phyloP scores from a whole-genome alignment of 2,888 invertebrate genomes.

The Eristalinus aeneus region DNA sequence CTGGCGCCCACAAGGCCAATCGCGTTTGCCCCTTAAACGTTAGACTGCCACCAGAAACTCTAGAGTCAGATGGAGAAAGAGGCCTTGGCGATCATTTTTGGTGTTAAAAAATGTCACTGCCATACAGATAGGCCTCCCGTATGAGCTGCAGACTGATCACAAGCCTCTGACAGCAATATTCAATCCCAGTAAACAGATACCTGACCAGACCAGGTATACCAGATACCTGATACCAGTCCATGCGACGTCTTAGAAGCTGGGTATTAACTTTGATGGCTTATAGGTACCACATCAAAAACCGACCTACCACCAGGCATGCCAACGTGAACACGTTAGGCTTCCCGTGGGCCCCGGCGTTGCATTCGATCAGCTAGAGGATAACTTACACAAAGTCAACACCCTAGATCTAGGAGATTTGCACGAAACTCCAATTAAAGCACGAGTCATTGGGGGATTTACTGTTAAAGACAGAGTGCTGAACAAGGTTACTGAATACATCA shows the following conservation, averaged over 20 bases:
- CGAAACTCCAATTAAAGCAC: background rate
- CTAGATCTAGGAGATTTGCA: background rate
- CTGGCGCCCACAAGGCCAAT: too few relatives aligned
- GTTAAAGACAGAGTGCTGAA: conserved; percentile 9
- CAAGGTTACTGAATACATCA: conserved; percentile 4
- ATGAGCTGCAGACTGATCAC: conserved; percentile 57
- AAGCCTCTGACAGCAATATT: conserved; percentile 55
- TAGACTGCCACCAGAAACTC: conserved; percentile 40
- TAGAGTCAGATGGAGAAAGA: conserved; percentile 58
- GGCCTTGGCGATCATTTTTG: conserved; percentile 47
- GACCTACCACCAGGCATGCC: conserved; percentile 9
- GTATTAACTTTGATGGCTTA: conserved; percentile 28
- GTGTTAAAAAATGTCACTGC: conserved; percentile 49
- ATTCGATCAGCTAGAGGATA: conserved; percentile 3
- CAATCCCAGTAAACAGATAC: conserved; percentile 49
- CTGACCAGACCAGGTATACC: conserved; percentile 46
- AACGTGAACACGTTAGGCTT: conserved; percentile 41
- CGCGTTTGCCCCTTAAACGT: conserved; percentile 57
- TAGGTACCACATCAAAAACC: conserved; percentile 11
- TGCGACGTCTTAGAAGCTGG: conserved; percentile 49
- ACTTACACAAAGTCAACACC: background rate
- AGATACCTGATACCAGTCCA: conserved; percentile 49
- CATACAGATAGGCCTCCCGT: conserved; percentile 46
- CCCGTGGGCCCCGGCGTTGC: conserved; percentile 31
- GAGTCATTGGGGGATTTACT: conserved; percentile 5